These are phyloP conservation scores for Phacellophora camtschatica DNA, from an alignment of 30 jellyfish, hydroid and myxozoan genomes.

Conservation along the genomic window DNA sequence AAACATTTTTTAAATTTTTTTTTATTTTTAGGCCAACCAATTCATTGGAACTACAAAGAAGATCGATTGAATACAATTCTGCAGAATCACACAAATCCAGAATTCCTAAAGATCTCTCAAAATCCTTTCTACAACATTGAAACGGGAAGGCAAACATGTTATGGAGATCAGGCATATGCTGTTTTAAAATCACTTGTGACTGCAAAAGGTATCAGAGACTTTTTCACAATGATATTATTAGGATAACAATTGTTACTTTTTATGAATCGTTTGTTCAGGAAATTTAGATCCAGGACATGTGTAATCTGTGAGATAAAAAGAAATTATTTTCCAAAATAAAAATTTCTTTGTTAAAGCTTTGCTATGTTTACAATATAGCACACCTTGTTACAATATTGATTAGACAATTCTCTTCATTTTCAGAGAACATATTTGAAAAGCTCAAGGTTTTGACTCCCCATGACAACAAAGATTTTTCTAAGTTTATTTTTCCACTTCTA, in stretches of 20 bases:
- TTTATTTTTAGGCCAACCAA: slow-evolving; percentile 20
- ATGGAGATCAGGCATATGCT: slow-evolving; percentile 52
- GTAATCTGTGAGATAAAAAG: too few relatives aligned
- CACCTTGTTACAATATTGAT: too few relatives aligned
- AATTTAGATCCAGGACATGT: too few relatives aligned
- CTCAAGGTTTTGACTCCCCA: too few relatives aligned
- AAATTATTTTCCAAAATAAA: too few relatives aligned
- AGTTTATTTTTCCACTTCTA: too few relatives aligned
- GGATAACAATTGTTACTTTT: neutral
- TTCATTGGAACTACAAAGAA: slow-evolving; percentile 46
- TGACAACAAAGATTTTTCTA: too few relatives aligned
- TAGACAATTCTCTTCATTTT: too few relatives aligned
- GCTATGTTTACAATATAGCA: too few relatives aligned
- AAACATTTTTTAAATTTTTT: neutral
- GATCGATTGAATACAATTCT: neutral
- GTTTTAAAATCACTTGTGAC: slow-evolving; percentile 4
- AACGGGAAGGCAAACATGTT: slow-evolving; percentile 30
- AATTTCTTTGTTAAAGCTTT: too few relatives aligned
- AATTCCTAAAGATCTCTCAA: neutral
- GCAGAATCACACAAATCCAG: slow-evolving; percentile 6
- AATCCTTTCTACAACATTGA: slow-evolving; percentile 14
- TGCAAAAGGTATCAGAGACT: neutral
- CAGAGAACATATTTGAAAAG: too few relatives aligned
- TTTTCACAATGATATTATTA: neutral
- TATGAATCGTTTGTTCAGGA: neutral